Base-by-base conservation (phyloP, 2,888 invertebrate species). In the Germaria angustata region DNA sequence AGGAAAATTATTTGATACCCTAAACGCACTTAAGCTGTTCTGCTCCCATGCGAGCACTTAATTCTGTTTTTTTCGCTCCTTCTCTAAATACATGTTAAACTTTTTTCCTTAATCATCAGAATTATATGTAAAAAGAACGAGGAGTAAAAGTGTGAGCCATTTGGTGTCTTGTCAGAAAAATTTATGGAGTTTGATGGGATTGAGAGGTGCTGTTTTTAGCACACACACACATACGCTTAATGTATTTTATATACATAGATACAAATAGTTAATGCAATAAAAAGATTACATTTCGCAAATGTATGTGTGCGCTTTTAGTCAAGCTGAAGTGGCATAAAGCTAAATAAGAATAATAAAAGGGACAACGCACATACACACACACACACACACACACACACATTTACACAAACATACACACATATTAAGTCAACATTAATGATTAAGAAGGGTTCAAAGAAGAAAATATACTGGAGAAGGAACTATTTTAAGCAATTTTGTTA, bases 131-230 rank as follows among this genome's bases (percentile, higher is more conserved):
- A 11, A 51, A n/a, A 71, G 34, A n/a, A 41, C 2, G 5, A 32
- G 32, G 9, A 55, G 36, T 6, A 20, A 36, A 24, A 71, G 51
- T 39, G 1, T 39, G 9, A 71, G 46, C n/a, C 34, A 69, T 55
- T 80, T 68, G 55, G 28, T 51, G 22, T 53, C 69, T 73, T 82
- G 81, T 78, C 78, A 78, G 69, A 68, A 44, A 78, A 81, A 69
- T 82, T 78, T 69, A 82, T 78, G 57, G 69, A 69, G 78, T 82
- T 78, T 69, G 78, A 82, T 69, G 57, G 53, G 59, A 59, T 24
- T 28, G 8, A 36, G 9, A 44, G 51, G 57, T 53, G 28, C 69
- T 69, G 51, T 55, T 75, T 65, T 53, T 71, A 61, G 46, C 28
- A 34, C 11, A 49, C 28, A 9, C 49, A 9, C 32, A 41, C 44